A percentile compares a stretch with the other conserved stretches of the same genome.
Evolutionary conservation across 2,113 vertebrate genomes (phyloP).

Genomic region (Chlorodrepanis virens): DNA sequence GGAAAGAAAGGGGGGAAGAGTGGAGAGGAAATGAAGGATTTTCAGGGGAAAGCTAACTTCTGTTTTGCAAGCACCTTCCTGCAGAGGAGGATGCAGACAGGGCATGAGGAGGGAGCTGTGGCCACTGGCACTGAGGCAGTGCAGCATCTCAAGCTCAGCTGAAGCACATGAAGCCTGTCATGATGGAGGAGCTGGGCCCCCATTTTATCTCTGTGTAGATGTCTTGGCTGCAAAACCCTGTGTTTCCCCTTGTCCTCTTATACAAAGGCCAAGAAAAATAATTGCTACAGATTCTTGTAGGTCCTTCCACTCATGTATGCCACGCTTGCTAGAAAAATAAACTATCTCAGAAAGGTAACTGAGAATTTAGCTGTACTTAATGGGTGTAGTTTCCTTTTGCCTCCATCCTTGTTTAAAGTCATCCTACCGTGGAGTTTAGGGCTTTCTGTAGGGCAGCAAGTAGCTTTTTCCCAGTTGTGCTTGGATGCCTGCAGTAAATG

Average conservation of each 20-base stretch:
- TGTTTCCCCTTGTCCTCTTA: neutral
- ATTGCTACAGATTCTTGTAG: neutral
- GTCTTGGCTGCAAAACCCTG: neutral
- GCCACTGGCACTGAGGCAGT: neutral
- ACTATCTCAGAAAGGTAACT: neutral
- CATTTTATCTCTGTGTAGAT: neutral
- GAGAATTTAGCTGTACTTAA: neutral
- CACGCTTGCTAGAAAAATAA: neutral
- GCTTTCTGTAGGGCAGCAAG: neutral
- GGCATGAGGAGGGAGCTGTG: neutral
- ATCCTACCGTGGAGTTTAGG: neutral
- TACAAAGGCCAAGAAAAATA: neutral
- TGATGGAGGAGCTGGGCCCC: neutral
- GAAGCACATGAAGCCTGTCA: neutral
- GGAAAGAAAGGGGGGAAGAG: neutral
- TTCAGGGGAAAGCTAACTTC: neutral
- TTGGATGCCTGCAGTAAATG: neutral
- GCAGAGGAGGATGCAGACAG: neutral
- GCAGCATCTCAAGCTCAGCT: neutral
- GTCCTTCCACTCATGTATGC: neutral
- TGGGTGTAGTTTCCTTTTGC: neutral
- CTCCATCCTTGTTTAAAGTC: neutral
- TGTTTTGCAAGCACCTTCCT: neutral
- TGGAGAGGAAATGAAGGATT: neutral
- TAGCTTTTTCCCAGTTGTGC: neutral